These are phyloP conservation scores for Calcarius lapponicus DNA, from an alignment of 2,797 vertebrate species.

Conservation along the genomic window DNA sequence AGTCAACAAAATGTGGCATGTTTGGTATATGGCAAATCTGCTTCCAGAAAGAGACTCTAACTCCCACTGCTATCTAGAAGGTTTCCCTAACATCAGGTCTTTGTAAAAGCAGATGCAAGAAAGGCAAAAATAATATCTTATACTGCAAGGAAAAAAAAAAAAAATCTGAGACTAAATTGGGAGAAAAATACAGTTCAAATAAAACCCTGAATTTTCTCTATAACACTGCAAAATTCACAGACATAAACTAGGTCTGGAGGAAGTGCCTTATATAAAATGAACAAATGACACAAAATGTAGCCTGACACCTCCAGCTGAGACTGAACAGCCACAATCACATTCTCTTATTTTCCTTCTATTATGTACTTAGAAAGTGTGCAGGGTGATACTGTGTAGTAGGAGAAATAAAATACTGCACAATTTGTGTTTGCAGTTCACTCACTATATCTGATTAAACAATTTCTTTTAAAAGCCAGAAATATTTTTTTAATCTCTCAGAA, in stretches of 20 bases:
- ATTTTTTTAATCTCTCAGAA: neutral
- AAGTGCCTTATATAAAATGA: neutral
- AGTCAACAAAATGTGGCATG: fast-evolving
- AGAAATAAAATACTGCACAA: neutral
- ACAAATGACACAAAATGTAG: neutral
- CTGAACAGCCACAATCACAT: neutral
- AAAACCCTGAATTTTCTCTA: neutral
- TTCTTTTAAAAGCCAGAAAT: neutral
- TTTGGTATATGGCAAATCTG: neutral
- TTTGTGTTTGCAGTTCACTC: neutral
- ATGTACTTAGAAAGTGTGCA: neutral
- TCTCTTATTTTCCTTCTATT: constrained; percentile 3
- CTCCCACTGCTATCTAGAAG: neutral
- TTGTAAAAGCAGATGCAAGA: neutral
- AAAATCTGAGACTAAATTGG: neutral
- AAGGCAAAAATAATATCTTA: neutral
- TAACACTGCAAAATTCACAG: neutral
- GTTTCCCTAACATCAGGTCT: neutral
- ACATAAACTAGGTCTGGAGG: neutral
- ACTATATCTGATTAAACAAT: neutral
- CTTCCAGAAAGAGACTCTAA: neutral
- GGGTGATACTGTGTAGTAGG: neutral
- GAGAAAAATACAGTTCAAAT: neutral
- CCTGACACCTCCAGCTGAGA: constrained; percentile 2
- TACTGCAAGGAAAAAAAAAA: neutral